A percentile compares a stretch with the other conserved stretches of the same genome.
These are phyloP conservation scores for Helicorthomorpha holstii DNA, from an alignment of 1,140 invertebrate species.

Conservation along the genomic window DNA sequence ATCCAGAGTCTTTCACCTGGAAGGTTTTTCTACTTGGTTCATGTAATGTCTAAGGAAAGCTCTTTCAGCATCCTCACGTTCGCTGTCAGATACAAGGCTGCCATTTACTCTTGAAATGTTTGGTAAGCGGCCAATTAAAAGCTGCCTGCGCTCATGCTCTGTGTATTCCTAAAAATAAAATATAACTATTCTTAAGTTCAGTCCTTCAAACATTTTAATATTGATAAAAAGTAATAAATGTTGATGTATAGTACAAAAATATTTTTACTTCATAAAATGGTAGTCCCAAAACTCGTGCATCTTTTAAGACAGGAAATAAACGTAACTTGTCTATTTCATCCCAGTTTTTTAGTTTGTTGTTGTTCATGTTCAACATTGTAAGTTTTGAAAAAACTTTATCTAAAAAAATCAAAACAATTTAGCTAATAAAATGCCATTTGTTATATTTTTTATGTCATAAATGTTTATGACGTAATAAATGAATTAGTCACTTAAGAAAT, in stretches of 20 bases:
- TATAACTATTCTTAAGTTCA: no score
- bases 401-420: no score
- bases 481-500: no score
- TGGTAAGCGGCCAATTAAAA: constrained; percentile 70
- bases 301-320: constrained; percentile 59
- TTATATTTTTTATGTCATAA: no score
- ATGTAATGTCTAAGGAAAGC: constrained; percentile 83
- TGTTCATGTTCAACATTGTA: constrained; percentile 64
- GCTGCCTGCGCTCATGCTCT: constrained; percentile 65
- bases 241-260: background rate
- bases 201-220: no score
- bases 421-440: no score
- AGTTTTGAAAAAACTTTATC: constrained; percentile 32
- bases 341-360: constrained; percentile 63
- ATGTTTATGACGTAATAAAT: no score
- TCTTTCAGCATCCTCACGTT: constrained; percentile 78
- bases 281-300: constrained; percentile 51
- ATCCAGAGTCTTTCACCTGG: background rate
- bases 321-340: constrained; percentile 68
- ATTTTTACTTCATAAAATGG: constrained; percentile 31
- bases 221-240: no score
- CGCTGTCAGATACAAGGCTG: constrained; percentile 58
- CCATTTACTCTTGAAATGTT: constrained; percentile 72
- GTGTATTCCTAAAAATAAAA: constrained; percentile 45
- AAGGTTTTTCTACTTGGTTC: constrained; percentile 28